Evolutionary conservation across 2,113 vertebrate genomes (phyloP), one percentile per base, ranked within the genome.

Genomic region (Oreotrochilus melanogaster): DNA sequence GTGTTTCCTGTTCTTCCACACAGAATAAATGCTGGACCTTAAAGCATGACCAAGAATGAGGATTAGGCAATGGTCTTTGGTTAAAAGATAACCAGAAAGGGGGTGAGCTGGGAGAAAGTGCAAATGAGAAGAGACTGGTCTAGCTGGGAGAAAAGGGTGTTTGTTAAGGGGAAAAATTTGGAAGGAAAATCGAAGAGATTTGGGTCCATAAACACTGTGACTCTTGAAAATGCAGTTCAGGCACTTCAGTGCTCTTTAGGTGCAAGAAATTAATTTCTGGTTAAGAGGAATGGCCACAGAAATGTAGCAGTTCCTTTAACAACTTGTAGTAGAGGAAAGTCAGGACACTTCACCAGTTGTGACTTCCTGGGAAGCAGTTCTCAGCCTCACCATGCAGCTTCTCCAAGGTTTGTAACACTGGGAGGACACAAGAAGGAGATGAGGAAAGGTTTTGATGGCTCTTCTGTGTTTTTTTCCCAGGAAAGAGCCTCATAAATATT

Each of bases 1-100:
- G 43, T 22, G 28, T 74, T 91, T 89, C 84, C 94, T 95, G 48
- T 61, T 91, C 18, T 70, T 91, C 84, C 31, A 66, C 37, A 48
- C 4, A n/a, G 25, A 43, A 57, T n/a, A 78, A 85, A 85, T 1
- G 1, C 50, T 37, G 74, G 13, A 24, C 67, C 51, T 83, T 60
- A 90, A 90, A 94, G 65, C 93, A 95, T 78, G 81, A 83, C 71
- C 60, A 51, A 74, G 95, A 96, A 95, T 91, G 69, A 86, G 72
- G 88, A 83, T 10, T 5, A 4, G 69, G 62, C 87, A 88, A 72
- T 42, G 57, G 61, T 62, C 47, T 92, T 54, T 47, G 57, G 92
- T 96, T 95, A 93, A 95, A 95, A 86, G 30, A 27, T 86, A 95
- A 95, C 88, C 85, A 95, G 84, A 73, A 94, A 65, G 54, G 14